Evolutionary conservation across 2,797 vertebrate genomes (phyloP).

Genomic region (Schizothorax lantsangensis): DNA sequence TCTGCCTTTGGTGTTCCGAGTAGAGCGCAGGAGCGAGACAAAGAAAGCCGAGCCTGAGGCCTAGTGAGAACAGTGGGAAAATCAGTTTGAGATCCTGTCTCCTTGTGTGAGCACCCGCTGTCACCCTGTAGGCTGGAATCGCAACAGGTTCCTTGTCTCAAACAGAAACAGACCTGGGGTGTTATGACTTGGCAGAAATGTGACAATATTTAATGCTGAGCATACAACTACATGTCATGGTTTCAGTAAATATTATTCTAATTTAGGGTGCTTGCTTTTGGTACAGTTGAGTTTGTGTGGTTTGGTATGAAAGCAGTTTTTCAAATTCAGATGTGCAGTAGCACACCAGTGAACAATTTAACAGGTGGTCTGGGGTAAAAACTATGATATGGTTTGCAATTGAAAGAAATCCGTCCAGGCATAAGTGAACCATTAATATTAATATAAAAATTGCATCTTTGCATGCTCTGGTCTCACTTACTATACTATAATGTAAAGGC

Average conservation of each 20-base stretch:
- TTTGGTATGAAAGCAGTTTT: neutral
- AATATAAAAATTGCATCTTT: neutral
- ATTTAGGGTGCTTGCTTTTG: neutral
- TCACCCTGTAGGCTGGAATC: constrained; percentile 19
- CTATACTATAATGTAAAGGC: neutral
- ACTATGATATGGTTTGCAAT: neutral
- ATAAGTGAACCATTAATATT: too few relatives aligned
- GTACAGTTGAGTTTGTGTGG: neutral
- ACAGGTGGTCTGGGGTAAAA: neutral
- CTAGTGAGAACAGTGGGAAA: constrained; percentile 36
- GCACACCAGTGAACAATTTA: neutral
- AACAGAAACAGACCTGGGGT: constrained; percentile 23
- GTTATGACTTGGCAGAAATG: neutral
- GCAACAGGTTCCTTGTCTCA: constrained; percentile 49
- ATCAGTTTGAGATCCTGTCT: constrained; percentile 45
- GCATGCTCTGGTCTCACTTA: neutral
- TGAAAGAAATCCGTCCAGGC: neutral
- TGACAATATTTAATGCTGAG: constrained; percentile 1
- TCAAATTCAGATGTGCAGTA: neutral
- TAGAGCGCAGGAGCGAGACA: constrained; percentile 5
- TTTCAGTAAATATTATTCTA: neutral
- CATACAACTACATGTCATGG: neutral
- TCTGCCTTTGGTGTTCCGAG: constrained; percentile 34
- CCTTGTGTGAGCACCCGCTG: constrained; percentile 41
- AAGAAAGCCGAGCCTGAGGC: constrained; percentile 22